Evolutionary conservation across 37 sponge, comb jelly and placozoan species (phyloP).

Genomic region (Crambe crambe): DNA sequence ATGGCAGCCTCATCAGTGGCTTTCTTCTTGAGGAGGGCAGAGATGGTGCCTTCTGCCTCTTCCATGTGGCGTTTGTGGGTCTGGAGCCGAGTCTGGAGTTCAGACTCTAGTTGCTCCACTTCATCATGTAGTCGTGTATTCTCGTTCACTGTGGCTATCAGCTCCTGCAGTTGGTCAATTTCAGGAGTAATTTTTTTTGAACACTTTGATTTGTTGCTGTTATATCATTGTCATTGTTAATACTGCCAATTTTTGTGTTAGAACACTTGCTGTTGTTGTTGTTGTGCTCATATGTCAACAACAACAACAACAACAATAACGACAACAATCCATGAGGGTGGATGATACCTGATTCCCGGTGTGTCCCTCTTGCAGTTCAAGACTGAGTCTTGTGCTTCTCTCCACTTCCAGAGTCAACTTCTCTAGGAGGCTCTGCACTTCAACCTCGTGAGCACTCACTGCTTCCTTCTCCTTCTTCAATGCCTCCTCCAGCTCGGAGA

Average conservation of each 20-base stretch:
- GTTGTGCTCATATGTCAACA: too few species aligned
- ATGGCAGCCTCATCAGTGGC: slow-evolving; percentile 46
- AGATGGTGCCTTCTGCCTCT: slow-evolving; percentile 22
- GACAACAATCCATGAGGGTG: too few species aligned
- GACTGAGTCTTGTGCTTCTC: slow-evolving; percentile 52
- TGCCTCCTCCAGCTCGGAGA: slow-evolving; percentile 41
- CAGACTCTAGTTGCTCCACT: slow-evolving; percentile 31
- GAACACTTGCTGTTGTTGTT: too few species aligned
- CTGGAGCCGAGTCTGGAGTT: slow-evolving; percentile 37
- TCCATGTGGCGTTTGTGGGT: slow-evolving; percentile 27
- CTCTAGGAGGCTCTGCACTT: slow-evolving; percentile 60
- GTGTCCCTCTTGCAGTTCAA: slow-evolving; percentile 70
- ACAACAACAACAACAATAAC: too few species aligned
- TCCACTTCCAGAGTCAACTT: slow-evolving; percentile 71
- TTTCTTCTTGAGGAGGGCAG: slow-evolving; percentile 25
- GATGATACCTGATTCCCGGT: slow-evolving; percentile 60
- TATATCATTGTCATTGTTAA: too few species aligned
- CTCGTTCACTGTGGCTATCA: slow-evolving; percentile 41
- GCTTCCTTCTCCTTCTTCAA: slow-evolving; percentile 54
- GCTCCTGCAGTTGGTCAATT: slow-evolving; percentile 42
- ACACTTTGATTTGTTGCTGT: too few species aligned
- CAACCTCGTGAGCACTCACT: slow-evolving; percentile 31
- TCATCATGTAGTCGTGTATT: slow-evolving; percentile 25
- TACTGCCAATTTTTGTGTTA: too few species aligned
- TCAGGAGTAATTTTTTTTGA: too few species aligned